phyloP scores from a whole-genome alignment of 1,140 invertebrate species.

The Drosophila sp. region DNA sequence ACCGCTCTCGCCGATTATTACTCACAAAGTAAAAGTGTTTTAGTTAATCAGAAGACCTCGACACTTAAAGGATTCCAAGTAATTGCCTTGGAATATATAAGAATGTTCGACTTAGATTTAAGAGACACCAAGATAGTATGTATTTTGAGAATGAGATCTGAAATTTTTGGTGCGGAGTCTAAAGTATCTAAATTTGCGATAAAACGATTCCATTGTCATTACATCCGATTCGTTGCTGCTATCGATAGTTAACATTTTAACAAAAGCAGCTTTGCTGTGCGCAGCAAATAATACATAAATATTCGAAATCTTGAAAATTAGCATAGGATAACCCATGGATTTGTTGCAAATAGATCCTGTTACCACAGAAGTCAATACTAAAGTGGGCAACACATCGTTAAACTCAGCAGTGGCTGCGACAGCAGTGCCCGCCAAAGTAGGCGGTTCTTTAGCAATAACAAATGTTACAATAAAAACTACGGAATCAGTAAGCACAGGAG shows the following conservation, averaged over 20 bases:
- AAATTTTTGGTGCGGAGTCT: not conserved
- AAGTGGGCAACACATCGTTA: not conserved
- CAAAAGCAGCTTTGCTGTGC: not conserved
- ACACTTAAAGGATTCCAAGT: not conserved
- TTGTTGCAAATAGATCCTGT: too few relatives aligned
- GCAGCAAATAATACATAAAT: not conserved
- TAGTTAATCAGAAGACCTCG: too few relatives aligned
- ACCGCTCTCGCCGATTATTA: slow-evolving; percentile 31
- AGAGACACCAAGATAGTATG: too few relatives aligned
- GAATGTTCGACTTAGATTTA: too few relatives aligned
- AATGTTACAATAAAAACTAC: not conserved
- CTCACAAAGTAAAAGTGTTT: not conserved
- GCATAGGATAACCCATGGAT: not conserved
- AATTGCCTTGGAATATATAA: not conserved
- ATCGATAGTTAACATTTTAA: not conserved
- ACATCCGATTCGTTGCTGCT: not conserved
- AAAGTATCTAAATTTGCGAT: not conserved
- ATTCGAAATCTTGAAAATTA: not conserved
- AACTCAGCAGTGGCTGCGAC: not conserved
- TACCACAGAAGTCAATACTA: not conserved
- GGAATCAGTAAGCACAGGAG: not conserved
- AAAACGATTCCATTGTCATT: not conserved
- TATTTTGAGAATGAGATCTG: not conserved
- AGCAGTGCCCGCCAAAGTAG: not conserved
- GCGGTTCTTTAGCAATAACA: not conserved